phyloP scores from a whole-genome alignment of 2,113 vertebrate genomes.

The Triplophysa rosa region DNA sequence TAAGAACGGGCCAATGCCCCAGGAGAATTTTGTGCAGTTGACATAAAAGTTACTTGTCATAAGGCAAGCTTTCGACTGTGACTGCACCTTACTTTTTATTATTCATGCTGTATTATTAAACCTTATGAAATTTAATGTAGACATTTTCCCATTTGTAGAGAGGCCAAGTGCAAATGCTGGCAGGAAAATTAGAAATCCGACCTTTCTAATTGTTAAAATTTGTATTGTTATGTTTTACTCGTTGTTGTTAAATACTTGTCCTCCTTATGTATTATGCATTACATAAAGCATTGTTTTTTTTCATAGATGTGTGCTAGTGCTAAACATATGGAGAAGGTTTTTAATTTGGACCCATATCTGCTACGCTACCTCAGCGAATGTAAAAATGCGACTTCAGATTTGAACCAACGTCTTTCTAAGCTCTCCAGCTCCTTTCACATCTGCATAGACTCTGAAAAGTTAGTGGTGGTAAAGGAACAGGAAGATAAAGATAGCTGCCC shows the following conservation, averaged over 20 bases:
- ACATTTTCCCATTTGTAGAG: too few relatives aligned
- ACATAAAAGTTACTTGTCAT: too few relatives aligned
- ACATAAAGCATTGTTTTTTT: conserved; percentile 12
- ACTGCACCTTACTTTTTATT: too few relatives aligned
- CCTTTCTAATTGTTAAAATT: too few relatives aligned
- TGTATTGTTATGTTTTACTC: not conserved
- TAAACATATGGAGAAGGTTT: conserved; percentile 54
- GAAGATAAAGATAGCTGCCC: conserved; percentile 3
- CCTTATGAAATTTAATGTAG: too few relatives aligned
- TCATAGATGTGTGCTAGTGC: conserved; percentile 9
- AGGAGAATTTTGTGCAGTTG: too few relatives aligned
- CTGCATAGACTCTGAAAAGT: conserved; percentile 47
- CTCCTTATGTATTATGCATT: not conserved
- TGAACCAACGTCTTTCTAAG: conserved; percentile 52
- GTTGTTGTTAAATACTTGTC: conserved; percentile 11
- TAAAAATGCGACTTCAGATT: conserved; percentile 27
- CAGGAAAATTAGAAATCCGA: too few relatives aligned
- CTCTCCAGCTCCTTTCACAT: conserved; percentile 54
- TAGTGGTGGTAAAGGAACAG: conserved; percentile 55
- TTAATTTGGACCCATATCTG: conserved; percentile 50
- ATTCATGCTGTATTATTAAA: too few relatives aligned
- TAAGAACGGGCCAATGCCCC: not conserved
- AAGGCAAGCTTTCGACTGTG: too few relatives aligned
- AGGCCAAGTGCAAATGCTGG: too few relatives aligned
- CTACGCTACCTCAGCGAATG: conserved; percentile 61